Conservation (phyloP, 2,797 vertebrate species). For the Microctenopoma stevenorrisi region DNA sequence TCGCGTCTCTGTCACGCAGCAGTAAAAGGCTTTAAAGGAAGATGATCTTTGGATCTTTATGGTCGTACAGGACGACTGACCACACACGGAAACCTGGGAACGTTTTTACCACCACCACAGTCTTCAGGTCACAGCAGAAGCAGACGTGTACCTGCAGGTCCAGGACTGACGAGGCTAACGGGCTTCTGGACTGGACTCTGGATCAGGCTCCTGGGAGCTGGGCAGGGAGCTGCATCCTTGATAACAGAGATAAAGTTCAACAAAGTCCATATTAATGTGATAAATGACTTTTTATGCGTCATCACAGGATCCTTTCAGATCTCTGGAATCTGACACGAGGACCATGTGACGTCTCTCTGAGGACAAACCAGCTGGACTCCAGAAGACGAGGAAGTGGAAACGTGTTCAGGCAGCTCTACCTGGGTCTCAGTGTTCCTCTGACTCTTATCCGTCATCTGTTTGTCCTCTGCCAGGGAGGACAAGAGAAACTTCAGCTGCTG, state of each 20-base stretch:
- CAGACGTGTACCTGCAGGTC: slow-evolving; percentile 62
- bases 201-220: slow-evolving; percentile 61
- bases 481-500: neutral
- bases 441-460: slow-evolving; percentile 56
- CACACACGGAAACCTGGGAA: no score
- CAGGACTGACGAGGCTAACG: slow-evolving; percentile 69
- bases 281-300: no score
- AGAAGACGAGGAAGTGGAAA: neutral
- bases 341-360: neutral
- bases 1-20: no score
- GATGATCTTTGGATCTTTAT: no score
- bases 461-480: slow-evolving; percentile 61
- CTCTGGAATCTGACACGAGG: neutral
- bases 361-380: neutral
- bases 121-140: no score
- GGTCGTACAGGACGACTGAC: no score
- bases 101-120: no score
- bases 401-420: slow-evolving; percentile 64
- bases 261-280: no score
- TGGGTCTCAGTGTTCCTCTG: slow-evolving; percentile 57
- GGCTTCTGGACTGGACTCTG: slow-evolving; percentile 57
- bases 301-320: neutral
- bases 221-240: slow-evolving; percentile 58
- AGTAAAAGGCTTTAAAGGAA: no score
- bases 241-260: neutral